A percentile compares a stretch with the other conserved stretches of the same genome.
These are phyloP conservation scores for Cyprinodon brontotheroides DNA, from an alignment of 2,113 vertebrate species.

Conservation along the genomic window DNA sequence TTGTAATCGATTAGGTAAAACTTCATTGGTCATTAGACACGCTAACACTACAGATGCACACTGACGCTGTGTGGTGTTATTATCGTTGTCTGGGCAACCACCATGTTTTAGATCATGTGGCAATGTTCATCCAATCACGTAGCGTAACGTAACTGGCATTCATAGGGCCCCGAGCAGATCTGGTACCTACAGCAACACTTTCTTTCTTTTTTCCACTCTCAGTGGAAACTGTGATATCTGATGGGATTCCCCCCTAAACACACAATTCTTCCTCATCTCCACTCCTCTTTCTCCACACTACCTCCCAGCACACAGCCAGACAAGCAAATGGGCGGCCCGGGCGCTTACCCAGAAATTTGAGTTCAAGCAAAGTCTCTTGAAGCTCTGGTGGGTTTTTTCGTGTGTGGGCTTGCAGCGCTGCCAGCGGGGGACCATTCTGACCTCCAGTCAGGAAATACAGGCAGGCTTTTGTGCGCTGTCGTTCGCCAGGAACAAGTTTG, in stretches of 20 bases:
- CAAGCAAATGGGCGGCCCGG: slow-evolving; percentile 54
- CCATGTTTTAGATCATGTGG: too few relatives aligned
- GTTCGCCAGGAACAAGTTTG: slow-evolving; percentile 19
- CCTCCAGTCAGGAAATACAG: slow-evolving; percentile 44
- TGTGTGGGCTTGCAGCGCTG: slow-evolving; percentile 76
- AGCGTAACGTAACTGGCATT: too few relatives aligned
- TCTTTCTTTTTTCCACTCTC: slow-evolving; percentile 5
- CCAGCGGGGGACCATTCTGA: slow-evolving; percentile 30
- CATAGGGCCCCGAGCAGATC: too few relatives aligned
- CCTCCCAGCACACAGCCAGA: slow-evolving; percentile 25
- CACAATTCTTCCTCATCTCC: slow-evolving; percentile 7
- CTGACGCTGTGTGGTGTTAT: too few relatives aligned
- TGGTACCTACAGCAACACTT: too few relatives aligned
- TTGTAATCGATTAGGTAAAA: too few relatives aligned
- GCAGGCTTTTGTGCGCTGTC: slow-evolving; percentile 9
- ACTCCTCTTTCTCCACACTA: neutral
- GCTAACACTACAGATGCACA: too few relatives aligned
- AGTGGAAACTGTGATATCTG: slow-evolving; percentile 46
- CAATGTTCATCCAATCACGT: too few relatives aligned
- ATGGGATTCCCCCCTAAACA: slow-evolving; percentile 36
- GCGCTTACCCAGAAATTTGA: slow-evolving; percentile 70
- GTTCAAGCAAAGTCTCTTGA: slow-evolving; percentile 60
- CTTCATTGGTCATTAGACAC: too few relatives aligned
- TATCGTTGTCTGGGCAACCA: too few relatives aligned
- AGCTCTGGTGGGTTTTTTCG: slow-evolving; percentile 75